These are phyloP conservation scores for Athalia circularis DNA, from an alignment of 2,888 invertebrate species.

Conservation along the genomic window DNA sequence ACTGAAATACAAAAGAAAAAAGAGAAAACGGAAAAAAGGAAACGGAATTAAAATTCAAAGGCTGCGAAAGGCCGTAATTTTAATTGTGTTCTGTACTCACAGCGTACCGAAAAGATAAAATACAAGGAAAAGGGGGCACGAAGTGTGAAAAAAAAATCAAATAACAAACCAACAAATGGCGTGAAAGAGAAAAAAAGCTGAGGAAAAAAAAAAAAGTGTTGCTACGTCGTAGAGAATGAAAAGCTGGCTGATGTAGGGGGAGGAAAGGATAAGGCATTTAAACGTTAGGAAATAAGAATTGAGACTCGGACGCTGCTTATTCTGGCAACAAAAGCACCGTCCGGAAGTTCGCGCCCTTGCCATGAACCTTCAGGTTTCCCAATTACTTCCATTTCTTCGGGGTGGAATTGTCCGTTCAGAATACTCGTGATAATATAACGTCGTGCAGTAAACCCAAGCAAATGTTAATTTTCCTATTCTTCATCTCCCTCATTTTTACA, in stretches of 20 bases:
- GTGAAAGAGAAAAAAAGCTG: not conserved
- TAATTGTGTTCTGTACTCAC: no score
- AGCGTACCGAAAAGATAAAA: not conserved
- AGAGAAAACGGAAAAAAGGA: no score
- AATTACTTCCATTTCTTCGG: conserved; percentile 36
- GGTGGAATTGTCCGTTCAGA: conserved; percentile 24
- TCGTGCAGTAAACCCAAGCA: conserved; percentile 19
- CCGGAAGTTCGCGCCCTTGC: conserved; percentile 22
- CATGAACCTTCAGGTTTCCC: conserved; percentile 11
- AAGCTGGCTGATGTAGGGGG: conserved; percentile 7
- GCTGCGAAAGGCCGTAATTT: not conserved
- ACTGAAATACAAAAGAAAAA: no score
- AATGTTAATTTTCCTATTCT: conserved; percentile 34
- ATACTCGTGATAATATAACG: conserved; percentile 17
- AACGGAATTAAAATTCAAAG: not conserved
- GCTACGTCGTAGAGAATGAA: not conserved
- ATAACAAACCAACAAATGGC: not conserved
- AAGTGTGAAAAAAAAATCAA: not conserved
- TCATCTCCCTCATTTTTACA: not conserved
- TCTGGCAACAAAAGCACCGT: conserved; percentile 25
- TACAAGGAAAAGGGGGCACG: not conserved
- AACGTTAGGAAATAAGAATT: conserved; percentile 22
- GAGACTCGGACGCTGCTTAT: conserved; percentile 38
- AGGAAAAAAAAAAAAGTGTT: not conserved
- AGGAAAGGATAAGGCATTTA: conserved; percentile 7